A percentile compares a stretch with the other conserved stretches of the same genome.
These are phyloP conservation scores for Passer domesticus DNA, from an alignment of 2,113 vertebrate genomes.

Conservation along the genomic window DNA sequence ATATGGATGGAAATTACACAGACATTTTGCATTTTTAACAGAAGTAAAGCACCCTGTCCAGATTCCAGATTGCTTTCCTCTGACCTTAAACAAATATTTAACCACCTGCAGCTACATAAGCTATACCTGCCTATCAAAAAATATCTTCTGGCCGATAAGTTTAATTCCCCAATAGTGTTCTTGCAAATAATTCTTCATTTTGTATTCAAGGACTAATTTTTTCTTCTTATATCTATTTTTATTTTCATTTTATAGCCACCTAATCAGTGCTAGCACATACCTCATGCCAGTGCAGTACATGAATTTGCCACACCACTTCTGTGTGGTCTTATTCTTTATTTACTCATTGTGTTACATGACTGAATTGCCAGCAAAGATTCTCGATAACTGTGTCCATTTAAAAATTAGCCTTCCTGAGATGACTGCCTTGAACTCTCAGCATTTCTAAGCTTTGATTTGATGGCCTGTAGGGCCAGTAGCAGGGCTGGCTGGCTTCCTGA, in stretches of 20 bases:
- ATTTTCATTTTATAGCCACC: background rate
- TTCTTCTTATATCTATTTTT: background rate
- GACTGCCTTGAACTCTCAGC: background rate
- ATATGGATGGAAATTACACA: background rate
- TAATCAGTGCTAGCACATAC: background rate
- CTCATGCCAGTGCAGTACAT: background rate
- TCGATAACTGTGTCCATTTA: background rate
- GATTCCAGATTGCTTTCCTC: background rate
- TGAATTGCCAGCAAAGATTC: background rate
- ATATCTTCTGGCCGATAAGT: background rate
- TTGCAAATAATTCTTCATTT: background rate
- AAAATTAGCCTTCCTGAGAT: background rate
- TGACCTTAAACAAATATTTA: background rate
- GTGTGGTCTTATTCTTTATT: background rate
- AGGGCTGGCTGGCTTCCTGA: background rate
- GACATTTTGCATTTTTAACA: background rate
- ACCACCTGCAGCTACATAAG: background rate
- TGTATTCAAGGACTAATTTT: background rate
- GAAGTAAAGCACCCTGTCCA: background rate
- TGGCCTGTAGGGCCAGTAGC: background rate
- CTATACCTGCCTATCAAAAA: background rate
- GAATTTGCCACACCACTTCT: background rate
- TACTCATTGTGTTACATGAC: background rate
- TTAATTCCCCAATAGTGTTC: background rate
- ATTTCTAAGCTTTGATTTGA: background rate